Conservation (phyloP, 2,797 vertebrate genomes). For the Furcifer pardalis region DNA sequence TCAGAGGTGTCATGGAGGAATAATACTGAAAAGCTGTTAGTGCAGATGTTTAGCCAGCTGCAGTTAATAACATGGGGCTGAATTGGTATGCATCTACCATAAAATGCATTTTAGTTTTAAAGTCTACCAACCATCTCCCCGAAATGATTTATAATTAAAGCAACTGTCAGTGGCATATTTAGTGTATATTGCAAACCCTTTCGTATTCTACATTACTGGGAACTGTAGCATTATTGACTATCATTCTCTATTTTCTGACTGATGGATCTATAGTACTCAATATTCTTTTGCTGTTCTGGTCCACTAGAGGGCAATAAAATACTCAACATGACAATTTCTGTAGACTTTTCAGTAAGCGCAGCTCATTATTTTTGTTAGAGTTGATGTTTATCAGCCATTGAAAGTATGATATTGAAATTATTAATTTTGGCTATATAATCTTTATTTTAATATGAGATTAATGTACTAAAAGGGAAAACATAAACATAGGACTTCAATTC, state of each 20-base stretch:
- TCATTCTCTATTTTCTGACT: background rate
- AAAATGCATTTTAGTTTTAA: background rate
- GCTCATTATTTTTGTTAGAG: fast-evolving
- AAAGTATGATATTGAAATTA: constrained; percentile 9
- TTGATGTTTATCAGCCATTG: background rate
- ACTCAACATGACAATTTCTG: constrained; percentile 8
- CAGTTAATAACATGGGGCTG: background rate
- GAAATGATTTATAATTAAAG: background rate
- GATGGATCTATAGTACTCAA: background rate
- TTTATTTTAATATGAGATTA: background rate
- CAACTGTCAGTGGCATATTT: background rate
- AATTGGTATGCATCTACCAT: background rate
- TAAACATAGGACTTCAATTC: constrained; percentile 30
- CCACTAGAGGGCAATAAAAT: constrained; percentile 64
- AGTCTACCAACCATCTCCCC: background rate
- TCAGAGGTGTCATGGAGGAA: background rate
- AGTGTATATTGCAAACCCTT: background rate
- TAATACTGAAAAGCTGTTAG: background rate
- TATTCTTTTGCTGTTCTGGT: background rate
- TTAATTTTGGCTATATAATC: constrained; percentile 4
- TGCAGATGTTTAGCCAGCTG: background rate
- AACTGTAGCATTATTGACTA: background rate
- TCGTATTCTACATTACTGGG: background rate
- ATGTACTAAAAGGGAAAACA: background rate
- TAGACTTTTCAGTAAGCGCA: fast-evolving